Conservation (phyloP, 2,888 invertebrate species). For the Kuschelorhynchus macadamiae region DNA sequence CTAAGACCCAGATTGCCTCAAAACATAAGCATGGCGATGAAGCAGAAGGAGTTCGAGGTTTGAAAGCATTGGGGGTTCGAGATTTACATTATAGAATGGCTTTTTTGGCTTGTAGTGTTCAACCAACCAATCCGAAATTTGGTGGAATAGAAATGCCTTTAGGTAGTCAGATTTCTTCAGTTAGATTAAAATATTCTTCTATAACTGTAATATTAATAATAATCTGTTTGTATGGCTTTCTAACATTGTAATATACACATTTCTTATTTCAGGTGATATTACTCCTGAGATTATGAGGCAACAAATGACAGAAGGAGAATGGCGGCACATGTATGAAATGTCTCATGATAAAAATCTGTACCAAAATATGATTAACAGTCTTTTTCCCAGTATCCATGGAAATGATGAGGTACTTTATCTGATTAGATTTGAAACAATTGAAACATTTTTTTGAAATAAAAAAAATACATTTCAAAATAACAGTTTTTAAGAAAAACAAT, state of each 20-base stretch:
- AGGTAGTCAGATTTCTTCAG: conserved; percentile 13
- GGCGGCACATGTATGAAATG: conserved; percentile 97
- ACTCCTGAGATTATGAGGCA: conserved; percentile 93
- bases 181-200: background rate
- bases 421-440: background rate
- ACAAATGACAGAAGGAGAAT: conserved; percentile 94
- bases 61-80: conserved; percentile 85
- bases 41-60: conserved; percentile 70
- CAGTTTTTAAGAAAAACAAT: background rate
- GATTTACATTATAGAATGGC: conserved; percentile 91
- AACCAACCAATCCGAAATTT: conserved; percentile 88
- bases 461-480: too few species aligned
- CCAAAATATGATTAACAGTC: conserved; percentile 88
- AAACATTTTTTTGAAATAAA: background rate
- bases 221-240: too few species aligned
- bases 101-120: conserved; percentile 94
- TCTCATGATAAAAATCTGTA: conserved; percentile 93
- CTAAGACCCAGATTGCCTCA: conserved; percentile 85
- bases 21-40: conserved; percentile 81
- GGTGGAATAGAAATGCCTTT: conserved; percentile 87
- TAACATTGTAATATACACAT: too few species aligned
- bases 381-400: conserved; percentile 97
- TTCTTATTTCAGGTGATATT: conserved; percentile 84
- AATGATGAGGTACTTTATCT: conserved; percentile 92
- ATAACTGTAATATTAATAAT: too few species aligned